A percentile compares a stretch with the other conserved stretches of the same genome.
Conservation (phyloP, 2,113 vertebrate species). For the Laterallus jamaicensis region DNA sequence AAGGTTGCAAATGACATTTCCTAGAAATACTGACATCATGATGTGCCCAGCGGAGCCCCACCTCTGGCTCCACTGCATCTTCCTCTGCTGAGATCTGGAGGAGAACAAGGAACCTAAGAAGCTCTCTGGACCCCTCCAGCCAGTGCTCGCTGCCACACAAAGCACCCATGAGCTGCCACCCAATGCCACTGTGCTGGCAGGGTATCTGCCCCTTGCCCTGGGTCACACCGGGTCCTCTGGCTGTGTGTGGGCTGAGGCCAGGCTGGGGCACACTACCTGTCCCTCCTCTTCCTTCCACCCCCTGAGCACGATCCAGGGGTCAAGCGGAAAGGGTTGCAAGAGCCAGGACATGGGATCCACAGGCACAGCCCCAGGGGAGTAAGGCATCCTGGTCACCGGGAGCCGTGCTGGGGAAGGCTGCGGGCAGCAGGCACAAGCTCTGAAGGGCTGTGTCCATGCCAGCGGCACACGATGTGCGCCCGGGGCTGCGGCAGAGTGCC, state of each 20-base stretch:
- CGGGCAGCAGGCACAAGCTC: not conserved
- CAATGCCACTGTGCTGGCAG: fast-evolving
- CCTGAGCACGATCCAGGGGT: too few relatives aligned
- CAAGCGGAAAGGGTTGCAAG: too few relatives aligned
- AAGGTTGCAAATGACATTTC: fast-evolving
- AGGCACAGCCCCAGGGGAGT: too few relatives aligned
- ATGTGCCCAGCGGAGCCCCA: fast-evolving
- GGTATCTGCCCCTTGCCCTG: not conserved
- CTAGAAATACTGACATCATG: fast-evolving
- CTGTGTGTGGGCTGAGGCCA: not conserved
- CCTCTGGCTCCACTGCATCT: fast-evolving
- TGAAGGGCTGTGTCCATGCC: fast-evolving
- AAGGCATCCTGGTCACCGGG: too few relatives aligned
- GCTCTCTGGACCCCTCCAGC: not conserved
- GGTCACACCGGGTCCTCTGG: fast-evolving
- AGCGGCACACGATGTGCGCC: fast-evolving
- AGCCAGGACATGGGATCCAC: too few relatives aligned
- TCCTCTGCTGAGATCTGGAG: not conserved
- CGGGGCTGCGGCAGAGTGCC: fast-evolving
- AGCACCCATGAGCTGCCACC: not conserved
- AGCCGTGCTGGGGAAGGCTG: too few relatives aligned
- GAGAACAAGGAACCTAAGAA: fast-evolving
- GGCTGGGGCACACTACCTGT: fast-evolving
- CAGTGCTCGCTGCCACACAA: fast-evolving
- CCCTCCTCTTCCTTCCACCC: too few relatives aligned